Evolutionary conservation across 1,140 invertebrate species (phyloP).

Genomic region (Meloidogyne hapla): DNA sequence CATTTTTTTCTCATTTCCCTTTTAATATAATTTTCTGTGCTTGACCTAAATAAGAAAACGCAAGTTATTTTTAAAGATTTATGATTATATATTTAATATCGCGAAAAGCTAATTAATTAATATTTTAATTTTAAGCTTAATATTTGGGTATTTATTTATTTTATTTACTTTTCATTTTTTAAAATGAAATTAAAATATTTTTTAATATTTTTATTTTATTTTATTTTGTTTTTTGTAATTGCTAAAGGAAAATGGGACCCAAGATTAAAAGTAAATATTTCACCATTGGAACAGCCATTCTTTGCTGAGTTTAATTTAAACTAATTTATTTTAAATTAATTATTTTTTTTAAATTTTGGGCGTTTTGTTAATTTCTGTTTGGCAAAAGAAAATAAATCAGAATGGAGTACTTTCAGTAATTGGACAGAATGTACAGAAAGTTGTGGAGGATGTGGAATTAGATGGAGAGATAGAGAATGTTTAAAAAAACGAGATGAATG

Average conservation of each 20-base stretch:
- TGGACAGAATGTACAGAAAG: conserved; percentile 25
- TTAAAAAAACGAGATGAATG: neutral
- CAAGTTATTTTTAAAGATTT: neutral
- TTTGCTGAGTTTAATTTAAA: neutral
- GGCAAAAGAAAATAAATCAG: conserved; percentile 6
- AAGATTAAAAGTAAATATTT: neutral
- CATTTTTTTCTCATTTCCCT: neutral
- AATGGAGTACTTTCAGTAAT: conserved; percentile 9
- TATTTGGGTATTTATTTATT: too few species aligned
- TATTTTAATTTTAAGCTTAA: too few species aligned
- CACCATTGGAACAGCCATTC: neutral
- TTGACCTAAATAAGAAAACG: neutral
- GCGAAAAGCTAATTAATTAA: too few species aligned
- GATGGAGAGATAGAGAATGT: conserved; percentile 22
- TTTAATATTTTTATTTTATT: neutral
- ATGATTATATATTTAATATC: neutral
- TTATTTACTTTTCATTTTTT: too few species aligned
- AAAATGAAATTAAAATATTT: neutral
- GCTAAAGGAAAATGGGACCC: neutral
- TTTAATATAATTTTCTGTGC: neutral
- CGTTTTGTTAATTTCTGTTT: conserved; percentile 8
- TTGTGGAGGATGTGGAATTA: conserved; percentile 22
- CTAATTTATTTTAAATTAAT: neutral
- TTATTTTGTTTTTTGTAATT: neutral
- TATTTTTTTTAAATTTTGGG: neutral